Evolutionary conservation across 2,113 vertebrate species (phyloP).

Genomic region (Willisornis vidua): DNA sequence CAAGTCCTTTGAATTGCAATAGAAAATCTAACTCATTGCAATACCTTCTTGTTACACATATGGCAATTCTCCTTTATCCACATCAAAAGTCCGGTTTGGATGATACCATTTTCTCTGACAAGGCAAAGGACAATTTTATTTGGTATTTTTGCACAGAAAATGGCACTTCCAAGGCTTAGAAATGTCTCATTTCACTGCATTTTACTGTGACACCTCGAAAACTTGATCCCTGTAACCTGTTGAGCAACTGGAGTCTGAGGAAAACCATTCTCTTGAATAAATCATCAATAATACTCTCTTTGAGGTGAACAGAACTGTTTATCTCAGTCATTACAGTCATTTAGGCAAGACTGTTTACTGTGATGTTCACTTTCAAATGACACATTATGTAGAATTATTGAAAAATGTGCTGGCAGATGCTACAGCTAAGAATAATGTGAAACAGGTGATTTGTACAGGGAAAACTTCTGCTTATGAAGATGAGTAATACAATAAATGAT

Average conservation of each 20-base stretch:
- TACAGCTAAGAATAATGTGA: neutral
- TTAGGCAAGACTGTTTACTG: conserved; percentile 12
- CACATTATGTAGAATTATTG: neutral
- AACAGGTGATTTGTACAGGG: neutral
- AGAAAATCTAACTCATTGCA: neutral
- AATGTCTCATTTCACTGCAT: neutral
- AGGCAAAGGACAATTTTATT: neutral
- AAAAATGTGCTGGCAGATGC: neutral
- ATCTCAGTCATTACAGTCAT: neutral
- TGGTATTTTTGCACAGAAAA: neutral
- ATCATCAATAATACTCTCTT: neutral
- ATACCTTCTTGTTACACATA: neutral
- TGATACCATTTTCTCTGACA: neutral
- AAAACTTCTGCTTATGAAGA: neutral
- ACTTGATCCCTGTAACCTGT: neutral
- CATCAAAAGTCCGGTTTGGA: neutral
- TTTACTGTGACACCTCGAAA: neutral
- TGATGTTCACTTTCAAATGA: conserved; percentile 14
- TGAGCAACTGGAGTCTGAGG: neutral
- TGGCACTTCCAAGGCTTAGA: neutral
- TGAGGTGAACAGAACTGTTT: neutral
- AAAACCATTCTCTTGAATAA: neutral
- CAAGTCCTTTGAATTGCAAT: neutral
- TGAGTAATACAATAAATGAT: neutral
- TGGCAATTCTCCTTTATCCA: neutral